Percentiles rank a stretch among this genome's conserved stretches.
Evolutionary conservation across 2,113 vertebrate species (phyloP).

Genomic region (Pongo abelii): DNA sequence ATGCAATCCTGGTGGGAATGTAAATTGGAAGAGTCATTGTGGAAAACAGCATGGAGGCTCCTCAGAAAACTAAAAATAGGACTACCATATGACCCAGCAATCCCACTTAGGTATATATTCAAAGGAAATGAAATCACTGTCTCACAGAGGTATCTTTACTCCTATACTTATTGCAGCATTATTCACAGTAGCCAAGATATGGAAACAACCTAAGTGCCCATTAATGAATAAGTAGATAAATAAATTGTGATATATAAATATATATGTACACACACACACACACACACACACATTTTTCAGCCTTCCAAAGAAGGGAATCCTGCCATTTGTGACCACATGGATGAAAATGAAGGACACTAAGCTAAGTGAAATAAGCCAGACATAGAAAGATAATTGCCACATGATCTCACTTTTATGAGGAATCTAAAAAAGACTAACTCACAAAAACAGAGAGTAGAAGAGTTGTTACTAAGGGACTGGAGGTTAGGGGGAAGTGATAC

Average conservation of each 20-base stretch:
- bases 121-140: background rate
- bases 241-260: background rate
- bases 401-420: background rate
- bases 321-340: background rate
- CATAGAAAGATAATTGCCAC: background rate
- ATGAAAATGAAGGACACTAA: background rate
- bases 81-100: background rate
- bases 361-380: background rate
- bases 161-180: background rate
- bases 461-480: background rate
- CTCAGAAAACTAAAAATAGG: background rate
- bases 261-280: too few species aligned
- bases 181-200: background rate
- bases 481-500: background rate
- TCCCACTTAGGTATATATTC: background rate
- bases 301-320: background rate
- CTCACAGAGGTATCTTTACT: background rate
- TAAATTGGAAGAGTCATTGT: background rate
- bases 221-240: background rate
- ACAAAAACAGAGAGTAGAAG: background rate
- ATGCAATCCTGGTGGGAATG: background rate
- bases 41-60: background rate
- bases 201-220: background rate
- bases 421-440: background rate
- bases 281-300: background rate